Evolutionary conservation across 2,113 vertebrate species (phyloP), one percentile per base, ranked within the genome.

Genomic region (Phylloscopus trochilus): DNA sequence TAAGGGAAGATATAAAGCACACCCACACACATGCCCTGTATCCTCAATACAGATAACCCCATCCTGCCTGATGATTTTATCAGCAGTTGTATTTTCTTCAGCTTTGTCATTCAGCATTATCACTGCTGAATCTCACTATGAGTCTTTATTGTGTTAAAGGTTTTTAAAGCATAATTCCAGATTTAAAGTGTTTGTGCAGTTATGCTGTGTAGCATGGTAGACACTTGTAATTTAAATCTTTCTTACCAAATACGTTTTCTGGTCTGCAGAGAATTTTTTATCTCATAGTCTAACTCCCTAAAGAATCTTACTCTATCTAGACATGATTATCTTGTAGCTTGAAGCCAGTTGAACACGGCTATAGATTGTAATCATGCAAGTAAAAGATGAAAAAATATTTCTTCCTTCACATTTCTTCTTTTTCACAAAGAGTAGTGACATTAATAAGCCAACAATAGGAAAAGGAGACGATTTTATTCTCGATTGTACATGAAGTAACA

Each of bases 281-380:
- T 93, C 49, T 88, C 66, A 47, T 64, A 88, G 83, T 92, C 66
- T 75, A 92, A 95, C 78, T 84, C 93, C 62, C 77, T 90, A 73
- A 94, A 82, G 72, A 60, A 66, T 70, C 51, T 80, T 91, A 63
- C 76, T 92, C 28, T 88, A 93, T 86, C 94, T 94, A 81, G 67
- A 75, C 60, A n/a, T 35, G 72, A 93, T 94, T 93, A 94, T 78
- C 90, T 95, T 86, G 37, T 95, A 92, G 58, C 92, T 93, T 73
- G 88, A 91, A 95, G 83, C 80, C 77, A 90, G 85, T 2, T 91
- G 53, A 90, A 96, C 44, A 70, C 8, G 73, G 83, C 14, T 83
- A 70, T 31, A 85, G 82, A 91, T 77, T 81, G 87, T 82, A 92
- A 91, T 72, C 59, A 49, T 8, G 23, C 68, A 85, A 79, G 75